Base-by-base conservation (phyloP, 2,113 vertebrate species). In the Cyrtonyx montezumae region DNA sequence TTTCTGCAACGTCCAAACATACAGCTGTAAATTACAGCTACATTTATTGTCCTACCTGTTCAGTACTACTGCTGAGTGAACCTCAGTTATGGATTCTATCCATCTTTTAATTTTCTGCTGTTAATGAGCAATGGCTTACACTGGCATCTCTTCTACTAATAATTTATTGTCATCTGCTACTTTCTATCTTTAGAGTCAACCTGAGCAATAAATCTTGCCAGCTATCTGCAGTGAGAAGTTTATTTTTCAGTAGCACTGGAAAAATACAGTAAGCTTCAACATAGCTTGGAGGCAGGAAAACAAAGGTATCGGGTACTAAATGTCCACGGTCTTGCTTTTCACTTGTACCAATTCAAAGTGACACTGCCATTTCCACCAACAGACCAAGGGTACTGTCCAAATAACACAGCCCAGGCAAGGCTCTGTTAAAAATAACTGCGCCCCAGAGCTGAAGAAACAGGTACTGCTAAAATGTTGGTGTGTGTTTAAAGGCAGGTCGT, bases 381-480 rank as follows among this genome's bases (percentile, higher is more conserved):
- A 76, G 25, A 19, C 46, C 30, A 74, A 36, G n/a, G 4, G 6
- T 19, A 36, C 18, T n/a, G 16, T 45, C 45, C 65, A 56, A 23
- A n/a, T 18, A 78, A 56, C 0, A 0, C 45, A 51, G 32, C 15
- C n/a, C 1, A 16, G 49, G 32, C 8, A 17, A 0, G 0, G 22
- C 48, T 89, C 36, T 65, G 63, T 71, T 71, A 45, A n/a, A 83
- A 49, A 45, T 1, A 49, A 2, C 4, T 11, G 55, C 23, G 43
- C 2, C 2, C 32, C 5, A 2, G 6, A 48, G 15, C 11, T 32
- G 1, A 66, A 51, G 34, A 28, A 56, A 10, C 46, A 48, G 25
- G 36, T 51, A 45, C 5, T 46, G 16, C 37, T 69, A 36, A 37
- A 8, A 6, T 3, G n/a, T 6, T 2, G 2, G 7, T 26, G 22